Conservation (phyloP, 2,888 invertebrate genomes). For the Boloria euphrosyne region DNA sequence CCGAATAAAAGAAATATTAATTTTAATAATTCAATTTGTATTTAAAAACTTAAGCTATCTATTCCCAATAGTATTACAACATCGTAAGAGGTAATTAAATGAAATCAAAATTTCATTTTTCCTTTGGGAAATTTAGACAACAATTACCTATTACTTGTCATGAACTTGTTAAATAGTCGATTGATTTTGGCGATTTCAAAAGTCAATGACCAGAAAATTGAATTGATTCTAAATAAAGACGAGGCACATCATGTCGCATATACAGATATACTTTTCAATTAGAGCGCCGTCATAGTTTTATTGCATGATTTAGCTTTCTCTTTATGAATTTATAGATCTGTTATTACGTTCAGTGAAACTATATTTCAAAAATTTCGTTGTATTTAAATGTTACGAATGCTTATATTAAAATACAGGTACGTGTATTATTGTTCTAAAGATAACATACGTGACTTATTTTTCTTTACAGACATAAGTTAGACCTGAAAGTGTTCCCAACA, state of each 20-base stretch:
- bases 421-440: neutral
- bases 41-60: neutral
- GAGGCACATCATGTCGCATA: neutral
- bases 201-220: no score
- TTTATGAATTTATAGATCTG: slow-evolving; percentile 26
- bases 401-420: no score
- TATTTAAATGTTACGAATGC: no score
- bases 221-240: neutral
- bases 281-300: slow-evolving; percentile 31
- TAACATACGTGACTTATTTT: slow-evolving; percentile 13
- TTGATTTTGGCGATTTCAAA: slow-evolving; percentile 3
- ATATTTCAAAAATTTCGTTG: no score
- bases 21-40: neutral
- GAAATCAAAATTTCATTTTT: slow-evolving; percentile 30
- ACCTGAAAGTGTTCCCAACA: slow-evolving; percentile 58
- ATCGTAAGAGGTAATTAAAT: slow-evolving; percentile 24
- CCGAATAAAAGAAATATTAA: no score
- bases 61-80: slow-evolving; percentile 28
- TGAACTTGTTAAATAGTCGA: slow-evolving; percentile 24
- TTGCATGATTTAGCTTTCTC: slow-evolving; percentile 35
- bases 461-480: slow-evolving; percentile 61
- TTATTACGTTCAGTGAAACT: neutral
- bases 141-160: slow-evolving; percentile 32
- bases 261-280: slow-evolving; percentile 39
- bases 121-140: slow-evolving; percentile 37